A percentile compares a stretch with the other conserved stretches of the same genome.
These are phyloP conservation scores for Hirundichthys speculiger DNA, from an alignment of 2,113 vertebrate species.

Conservation along the genomic window DNA sequence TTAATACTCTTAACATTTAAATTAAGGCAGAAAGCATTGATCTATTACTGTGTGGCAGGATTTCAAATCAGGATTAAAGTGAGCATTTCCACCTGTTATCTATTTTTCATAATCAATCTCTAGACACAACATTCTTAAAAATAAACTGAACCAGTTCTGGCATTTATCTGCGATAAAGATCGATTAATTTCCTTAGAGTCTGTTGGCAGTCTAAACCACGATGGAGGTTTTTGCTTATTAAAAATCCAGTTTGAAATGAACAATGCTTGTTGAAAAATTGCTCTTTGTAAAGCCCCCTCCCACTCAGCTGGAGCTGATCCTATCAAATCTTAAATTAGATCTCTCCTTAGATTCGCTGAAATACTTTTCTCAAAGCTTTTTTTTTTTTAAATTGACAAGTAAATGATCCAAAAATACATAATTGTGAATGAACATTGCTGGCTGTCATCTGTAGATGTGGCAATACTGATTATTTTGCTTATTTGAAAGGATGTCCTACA, in stretches of 20 bases:
- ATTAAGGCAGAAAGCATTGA: too few species aligned
- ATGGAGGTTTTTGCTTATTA: constrained; percentile 14
- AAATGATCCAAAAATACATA: too few species aligned
- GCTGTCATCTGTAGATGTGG: background rate
- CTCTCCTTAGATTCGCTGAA: too few species aligned
- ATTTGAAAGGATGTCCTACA: background rate
- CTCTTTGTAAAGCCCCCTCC: background rate
- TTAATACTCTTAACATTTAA: too few species aligned
- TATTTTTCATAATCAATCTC: too few species aligned
- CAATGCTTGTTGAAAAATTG: constrained; percentile 6
- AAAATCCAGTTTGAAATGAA: constrained; percentile 32
- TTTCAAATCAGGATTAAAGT: too few species aligned
- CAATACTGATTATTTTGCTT: too few species aligned
- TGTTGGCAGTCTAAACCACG: background rate
- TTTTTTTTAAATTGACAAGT: too few species aligned
- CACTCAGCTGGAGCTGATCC: background rate
- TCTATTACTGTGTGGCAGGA: too few species aligned
- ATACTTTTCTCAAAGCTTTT: too few species aligned
- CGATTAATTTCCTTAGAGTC: constrained; percentile 14
- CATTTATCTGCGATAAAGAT: constrained; percentile 14
- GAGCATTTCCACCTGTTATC: too few species aligned
- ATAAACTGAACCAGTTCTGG: background rate
- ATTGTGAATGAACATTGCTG: background rate
- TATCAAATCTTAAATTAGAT: constrained; percentile 1
- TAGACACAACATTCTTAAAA: background rate